Evolutionary conservation across 2,113 vertebrate genomes (phyloP).

Genomic region (Myrmecobius fasciatus): DNA sequence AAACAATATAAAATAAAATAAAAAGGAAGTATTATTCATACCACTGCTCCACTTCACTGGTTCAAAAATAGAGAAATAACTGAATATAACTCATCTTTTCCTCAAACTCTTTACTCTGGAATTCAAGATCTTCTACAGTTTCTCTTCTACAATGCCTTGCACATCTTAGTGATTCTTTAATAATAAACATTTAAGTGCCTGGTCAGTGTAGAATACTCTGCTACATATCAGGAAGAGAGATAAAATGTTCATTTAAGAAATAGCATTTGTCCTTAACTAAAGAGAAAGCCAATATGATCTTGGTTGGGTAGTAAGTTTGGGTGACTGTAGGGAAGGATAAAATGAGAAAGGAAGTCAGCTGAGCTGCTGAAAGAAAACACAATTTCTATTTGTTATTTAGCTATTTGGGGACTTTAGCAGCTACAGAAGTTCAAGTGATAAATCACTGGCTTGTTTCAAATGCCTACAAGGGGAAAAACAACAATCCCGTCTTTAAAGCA

Average conservation of each 20-base stretch:
- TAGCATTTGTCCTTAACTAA: not conserved
- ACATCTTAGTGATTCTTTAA: not conserved
- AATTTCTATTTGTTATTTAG: slow-evolving; percentile 2
- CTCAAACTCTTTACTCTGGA: not conserved
- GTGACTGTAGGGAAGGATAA: not conserved
- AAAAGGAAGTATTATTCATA: not conserved
- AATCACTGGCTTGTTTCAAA: not conserved
- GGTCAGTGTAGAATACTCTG: not conserved
- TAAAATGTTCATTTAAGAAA: not conserved
- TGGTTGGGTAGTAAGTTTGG: not conserved
- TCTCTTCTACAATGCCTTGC: not conserved
- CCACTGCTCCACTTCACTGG: not conserved
- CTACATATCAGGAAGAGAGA: accelerated
- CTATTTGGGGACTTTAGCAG: not conserved
- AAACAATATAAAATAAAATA: not conserved
- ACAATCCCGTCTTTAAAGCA: not conserved
- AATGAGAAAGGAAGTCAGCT: not conserved
- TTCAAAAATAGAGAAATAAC: not conserved
- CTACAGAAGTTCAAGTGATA: not conserved
- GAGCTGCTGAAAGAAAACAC: slow-evolving; percentile 11
- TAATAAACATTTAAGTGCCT: not conserved
- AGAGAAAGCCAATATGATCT: not conserved
- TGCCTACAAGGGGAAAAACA: not conserved
- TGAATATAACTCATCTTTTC: not conserved
- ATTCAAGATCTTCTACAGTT: not conserved